A percentile compares a stretch with the other conserved stretches of the same genome.
These are phyloP conservation scores for Furcifer pardalis DNA, from an alignment of 2,797 vertebrate species.

Conservation along the genomic window DNA sequence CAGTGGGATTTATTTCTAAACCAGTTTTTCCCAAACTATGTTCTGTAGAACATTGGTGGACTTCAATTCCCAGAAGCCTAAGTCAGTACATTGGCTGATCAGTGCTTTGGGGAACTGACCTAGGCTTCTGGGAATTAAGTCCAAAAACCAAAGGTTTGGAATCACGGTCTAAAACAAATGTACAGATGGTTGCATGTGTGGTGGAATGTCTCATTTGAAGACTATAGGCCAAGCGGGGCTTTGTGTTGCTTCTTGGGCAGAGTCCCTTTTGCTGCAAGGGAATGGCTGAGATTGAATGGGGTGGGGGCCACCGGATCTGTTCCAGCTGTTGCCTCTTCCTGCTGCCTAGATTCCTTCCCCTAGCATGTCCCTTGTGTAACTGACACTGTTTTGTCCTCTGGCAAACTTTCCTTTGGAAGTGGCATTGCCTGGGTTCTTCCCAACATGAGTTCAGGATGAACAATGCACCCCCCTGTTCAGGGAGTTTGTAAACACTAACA, in stretches of 20 bases:
- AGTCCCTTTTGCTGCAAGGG: slow-evolving; percentile 17
- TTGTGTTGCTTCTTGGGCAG: neutral
- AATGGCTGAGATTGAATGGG: slow-evolving; percentile 1
- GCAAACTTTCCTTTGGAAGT: slow-evolving; percentile 52
- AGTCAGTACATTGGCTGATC: too few species aligned
- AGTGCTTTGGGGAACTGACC: too few species aligned
- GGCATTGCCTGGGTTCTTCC: neutral
- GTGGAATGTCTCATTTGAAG: neutral
- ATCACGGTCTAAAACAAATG: too few species aligned
- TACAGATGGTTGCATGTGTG: too few species aligned
- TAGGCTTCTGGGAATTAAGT: too few species aligned
- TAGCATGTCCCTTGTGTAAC: slow-evolving; percentile 63
- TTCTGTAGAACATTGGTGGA: too few species aligned
- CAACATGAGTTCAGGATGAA: slow-evolving; percentile 52
- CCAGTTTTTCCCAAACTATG: too few species aligned
- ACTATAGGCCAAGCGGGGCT: neutral
- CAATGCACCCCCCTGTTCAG: slow-evolving; percentile 62
- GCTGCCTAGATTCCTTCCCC: slow-evolving; percentile 40
- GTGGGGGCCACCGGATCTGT: neutral
- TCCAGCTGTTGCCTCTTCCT: neutral
- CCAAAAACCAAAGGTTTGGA: too few species aligned
- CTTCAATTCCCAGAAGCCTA: too few species aligned
- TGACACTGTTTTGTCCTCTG: slow-evolving; percentile 64
- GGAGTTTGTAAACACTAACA: slow-evolving; percentile 58
- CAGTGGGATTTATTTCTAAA: neutral